Percentiles rank a stretch among this genome's conserved stretches.
These are phyloP conservation scores for Brachionus plicatilis DNA, from an alignment of 1,140 invertebrate genomes.

Conservation along the genomic window DNA sequence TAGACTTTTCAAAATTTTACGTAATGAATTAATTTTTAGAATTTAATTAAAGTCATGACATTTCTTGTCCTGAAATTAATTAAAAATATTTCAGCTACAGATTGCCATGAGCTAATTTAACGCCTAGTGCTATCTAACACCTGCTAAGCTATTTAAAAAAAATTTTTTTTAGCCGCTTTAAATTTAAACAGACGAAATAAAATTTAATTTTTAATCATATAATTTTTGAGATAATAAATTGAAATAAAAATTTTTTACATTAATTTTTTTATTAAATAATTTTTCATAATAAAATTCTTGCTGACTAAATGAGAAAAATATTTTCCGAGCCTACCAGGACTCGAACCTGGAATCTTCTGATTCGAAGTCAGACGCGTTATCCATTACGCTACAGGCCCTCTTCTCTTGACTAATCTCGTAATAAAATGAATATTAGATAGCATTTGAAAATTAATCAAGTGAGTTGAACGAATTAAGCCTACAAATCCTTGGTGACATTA, in stretches of 20 bases:
- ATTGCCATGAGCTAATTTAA: not conserved
- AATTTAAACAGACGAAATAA: not conserved
- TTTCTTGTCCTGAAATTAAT: not conserved
- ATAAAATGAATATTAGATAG: not conserved
- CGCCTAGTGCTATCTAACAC: not conserved
- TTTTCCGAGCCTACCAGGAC: conserved; percentile 23
- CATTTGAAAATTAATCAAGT: not conserved
- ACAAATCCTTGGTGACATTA: not conserved
- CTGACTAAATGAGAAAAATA: not conserved
- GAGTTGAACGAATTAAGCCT: not conserved
- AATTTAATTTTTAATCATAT: not conserved
- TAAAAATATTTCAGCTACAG: not conserved
- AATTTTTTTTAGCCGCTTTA: not conserved
- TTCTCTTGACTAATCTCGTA: not conserved
- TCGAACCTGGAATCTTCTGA: conserved; percentile 40
- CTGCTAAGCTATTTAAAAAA: not conserved
- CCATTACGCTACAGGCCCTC: conserved; percentile 30
- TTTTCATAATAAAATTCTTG: too few relatives aligned
- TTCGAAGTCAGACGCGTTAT: conserved; percentile 41
- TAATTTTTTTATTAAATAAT: too few relatives aligned
- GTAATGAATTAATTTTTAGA: not conserved
- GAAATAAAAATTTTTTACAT: not conserved
- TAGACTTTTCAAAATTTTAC: not conserved
- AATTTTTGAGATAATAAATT: not conserved
- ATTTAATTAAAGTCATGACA: not conserved